phyloP scores from a whole-genome alignment of 1,140 invertebrate species.

The Eulimnadia texana region DNA sequence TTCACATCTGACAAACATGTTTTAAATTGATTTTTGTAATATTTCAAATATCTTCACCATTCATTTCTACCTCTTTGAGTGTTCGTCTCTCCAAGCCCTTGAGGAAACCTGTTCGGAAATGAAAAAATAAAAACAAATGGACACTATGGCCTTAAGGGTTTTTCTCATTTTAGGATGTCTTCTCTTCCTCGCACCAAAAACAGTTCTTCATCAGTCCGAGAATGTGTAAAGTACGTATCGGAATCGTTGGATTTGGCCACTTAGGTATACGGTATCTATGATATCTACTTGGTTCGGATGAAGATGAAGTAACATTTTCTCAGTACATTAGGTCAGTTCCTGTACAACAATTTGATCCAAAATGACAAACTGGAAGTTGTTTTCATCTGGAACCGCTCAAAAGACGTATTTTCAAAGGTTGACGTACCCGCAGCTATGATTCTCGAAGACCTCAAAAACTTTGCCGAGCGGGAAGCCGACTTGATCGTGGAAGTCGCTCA shows the following conservation, averaged over 20 bases:
- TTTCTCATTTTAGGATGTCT: too few relatives aligned
- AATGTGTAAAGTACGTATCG: conserved; percentile 27
- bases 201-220: too few relatives aligned
- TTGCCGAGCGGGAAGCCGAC: conserved; percentile 32
- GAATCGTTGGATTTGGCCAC: conserved; percentile 38
- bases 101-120: too few relatives aligned
- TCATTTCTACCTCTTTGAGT: too few relatives aligned
- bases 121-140: too few relatives aligned
- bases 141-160: too few relatives aligned
- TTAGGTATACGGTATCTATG: too few relatives aligned
- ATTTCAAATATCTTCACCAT: too few relatives aligned
- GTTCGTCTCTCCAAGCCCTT: too few relatives aligned
- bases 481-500: conserved; percentile 46
- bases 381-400: conserved; percentile 40
- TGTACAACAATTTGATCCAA: conserved; percentile 29
- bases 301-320: conserved; percentile 14
- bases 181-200: too few relatives aligned
- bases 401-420: conserved; percentile 22
- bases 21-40: too few relatives aligned
- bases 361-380: conserved; percentile 29
- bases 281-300: conserved; percentile 14
- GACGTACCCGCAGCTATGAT: conserved; percentile 26
- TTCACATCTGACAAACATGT: too few relatives aligned
- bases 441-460: conserved; percentile 28
- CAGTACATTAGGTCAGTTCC: conserved; percentile 31